A percentile compares a stretch with the other conserved stretches of the same genome.
Evolutionary conservation across 2,113 vertebrate species (phyloP).

Genomic region (Ovis aries): ARS-UI_Ramb_v3.0 NC_056054.1:88607001-88607500

Average conservation of each 20-base stretch:
- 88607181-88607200: neutral
- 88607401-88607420: neutral
- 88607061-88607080: neutral
- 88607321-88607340: neutral
- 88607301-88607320: neutral
- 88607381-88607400: neutral
- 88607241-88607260: neutral
- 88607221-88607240: neutral
- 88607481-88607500: constrained; percentile 63
- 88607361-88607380: neutral
- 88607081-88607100: neutral
- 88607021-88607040: neutral
- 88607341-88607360: neutral
- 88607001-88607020: neutral
- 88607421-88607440: neutral
- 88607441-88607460: neutral
- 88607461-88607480: neutral
- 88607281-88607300: neutral
- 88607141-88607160: neutral
- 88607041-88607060: neutral
- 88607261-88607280: neutral
- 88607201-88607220: neutral
- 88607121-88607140: neutral
- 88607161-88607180: neutral
- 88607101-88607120: neutral